Evolutionary conservation across 2,888 invertebrate genomes (phyloP), one percentile per base, ranked within the genome.

Genomic region (Scaptodrosophila latifasciaeformis): DNA sequence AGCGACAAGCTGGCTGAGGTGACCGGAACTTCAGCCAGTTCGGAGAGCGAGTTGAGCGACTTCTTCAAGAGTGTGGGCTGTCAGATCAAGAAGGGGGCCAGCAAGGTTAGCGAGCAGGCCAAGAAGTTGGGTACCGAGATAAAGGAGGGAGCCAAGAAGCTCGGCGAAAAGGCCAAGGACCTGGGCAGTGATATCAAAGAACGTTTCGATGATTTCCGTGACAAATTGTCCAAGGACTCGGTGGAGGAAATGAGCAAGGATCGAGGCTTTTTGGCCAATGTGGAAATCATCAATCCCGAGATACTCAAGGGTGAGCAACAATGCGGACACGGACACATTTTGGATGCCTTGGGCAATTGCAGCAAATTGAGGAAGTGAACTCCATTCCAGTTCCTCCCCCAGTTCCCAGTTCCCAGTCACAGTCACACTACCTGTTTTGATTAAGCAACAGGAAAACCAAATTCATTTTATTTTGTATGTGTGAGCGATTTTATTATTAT

Each of bases 321-420:
- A 43, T 85, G 84, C 58, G 84, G 84, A 10, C 83, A 82, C 39
- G 84, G 85, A 1, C 82, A 84, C 61, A 83, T 85, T 37, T 62
- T 85, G 37, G 85, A 85, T 49, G 82, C 82, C 10, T 80, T 85
- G 75, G 84, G 84, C 52, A 84, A 83, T 56, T 85, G 84, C 69
- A 81, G 82, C 52, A 82, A 83, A 48, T 74, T 83, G 62, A 65
- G 83, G 44, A 83, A 83, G 49, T 72, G 59, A 64, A 29, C 15
- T n/a, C n/a, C 2, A 15, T 2, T 5, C 9, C 15, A 37, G 10
- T 27, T 27, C 5, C 27, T n/a, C n/a, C n/a, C n/a, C n/a, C n/a
- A n/a, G n/a, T n/a, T n/a, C n/a, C n/a, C n/a, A 27, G 27, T 27
- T 27, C 4, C 5, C 4, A 27, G 4, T 27, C 9, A 27, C 27